phyloP scores from a whole-genome alignment of 1,140 invertebrate genomes.

The Caenorhabditis elegans region DNA sequence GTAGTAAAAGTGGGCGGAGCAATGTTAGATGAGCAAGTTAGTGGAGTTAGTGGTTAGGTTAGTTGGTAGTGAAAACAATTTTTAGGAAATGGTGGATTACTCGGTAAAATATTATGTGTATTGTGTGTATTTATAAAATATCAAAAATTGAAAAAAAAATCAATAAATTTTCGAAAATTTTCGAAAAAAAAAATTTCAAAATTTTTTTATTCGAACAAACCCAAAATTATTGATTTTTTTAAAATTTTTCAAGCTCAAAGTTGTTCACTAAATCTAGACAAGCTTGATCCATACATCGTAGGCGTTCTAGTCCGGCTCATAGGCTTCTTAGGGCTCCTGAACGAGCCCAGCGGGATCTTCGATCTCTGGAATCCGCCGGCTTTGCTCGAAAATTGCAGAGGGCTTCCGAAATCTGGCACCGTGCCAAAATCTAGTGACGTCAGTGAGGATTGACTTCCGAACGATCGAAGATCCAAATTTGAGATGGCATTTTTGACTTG shows the following conservation, averaged over 20 bases:
- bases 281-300: background rate
- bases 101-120: too few species aligned
- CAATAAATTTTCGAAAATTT: too few species aligned
- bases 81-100: too few species aligned
- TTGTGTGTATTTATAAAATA: too few species aligned
- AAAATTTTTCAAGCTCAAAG: background rate
- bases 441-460: conserved; percentile 26
- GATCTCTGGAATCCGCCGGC: conserved; percentile 31
- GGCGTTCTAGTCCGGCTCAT: background rate
- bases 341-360: conserved; percentile 7
- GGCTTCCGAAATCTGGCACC: conserved; percentile 29
- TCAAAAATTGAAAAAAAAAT: too few species aligned
- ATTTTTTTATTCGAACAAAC: too few species aligned
- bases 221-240: too few species aligned
- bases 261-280: background rate
- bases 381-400: conserved; percentile 30
- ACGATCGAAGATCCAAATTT: conserved; percentile 23
- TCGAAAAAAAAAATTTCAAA: too few species aligned
- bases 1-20: too few species aligned
- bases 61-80: too few species aligned
- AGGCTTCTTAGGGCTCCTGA: conserved; percentile 24
- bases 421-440: conserved; percentile 20
- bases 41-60: too few species aligned
- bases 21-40: too few species aligned
- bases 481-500: conserved; percentile 32